These are phyloP conservation scores for Esox lucius DNA, from an alignment of 2,797 vertebrate species.

Conservation along the genomic window DNA sequence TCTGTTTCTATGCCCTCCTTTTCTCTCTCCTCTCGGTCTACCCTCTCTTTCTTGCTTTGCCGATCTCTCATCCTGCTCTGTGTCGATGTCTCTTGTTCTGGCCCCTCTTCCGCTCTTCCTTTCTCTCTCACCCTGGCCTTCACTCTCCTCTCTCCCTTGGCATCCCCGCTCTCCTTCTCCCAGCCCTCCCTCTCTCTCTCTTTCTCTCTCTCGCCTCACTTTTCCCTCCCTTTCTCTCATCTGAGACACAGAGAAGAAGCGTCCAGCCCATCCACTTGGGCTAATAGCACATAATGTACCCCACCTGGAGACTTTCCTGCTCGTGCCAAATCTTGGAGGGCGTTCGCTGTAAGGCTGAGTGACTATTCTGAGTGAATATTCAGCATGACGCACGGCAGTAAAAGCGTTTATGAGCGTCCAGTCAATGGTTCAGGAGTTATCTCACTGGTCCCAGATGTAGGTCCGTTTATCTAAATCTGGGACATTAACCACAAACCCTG, in stretches of 20 bases:
- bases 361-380: constrained; percentile 4
- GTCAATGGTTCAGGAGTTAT: constrained; percentile 43
- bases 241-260: constrained; percentile 8
- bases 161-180: no score
- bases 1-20: constrained; percentile 7
- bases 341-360: background rate
- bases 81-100: background rate
- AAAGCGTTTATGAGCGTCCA: constrained; percentile 46
- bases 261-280: constrained; percentile 15
- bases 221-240: background rate
- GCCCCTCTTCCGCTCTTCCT: background rate
- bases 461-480: no score
- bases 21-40: background rate
- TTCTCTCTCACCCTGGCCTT: constrained; percentile 2
- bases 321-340: background rate
- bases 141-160: background rate
- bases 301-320: constrained; percentile 1
- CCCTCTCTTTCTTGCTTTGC: background rate
- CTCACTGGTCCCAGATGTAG: constrained; percentile 9
- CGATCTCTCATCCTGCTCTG: background rate
- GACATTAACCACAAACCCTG: no score
- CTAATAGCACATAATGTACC: constrained; percentile 8
- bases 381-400: constrained; percentile 33
- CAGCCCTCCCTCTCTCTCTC: background rate
- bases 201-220: background rate